Evolutionary conservation across 2,797 vertebrate genomes (phyloP).

Genomic region (Macropus fuliginosus): DNA sequence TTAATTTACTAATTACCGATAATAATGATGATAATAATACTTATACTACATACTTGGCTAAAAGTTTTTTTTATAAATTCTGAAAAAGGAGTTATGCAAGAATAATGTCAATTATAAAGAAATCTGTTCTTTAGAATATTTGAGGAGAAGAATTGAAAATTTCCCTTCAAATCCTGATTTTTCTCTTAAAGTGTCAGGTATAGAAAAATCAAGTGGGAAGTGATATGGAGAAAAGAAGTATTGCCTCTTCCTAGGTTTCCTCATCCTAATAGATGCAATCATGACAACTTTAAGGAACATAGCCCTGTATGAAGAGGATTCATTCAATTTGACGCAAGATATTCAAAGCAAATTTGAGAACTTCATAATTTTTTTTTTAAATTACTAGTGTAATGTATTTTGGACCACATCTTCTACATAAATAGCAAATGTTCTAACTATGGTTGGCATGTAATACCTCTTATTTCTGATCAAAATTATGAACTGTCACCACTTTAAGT

Average conservation of each 20-base stretch:
- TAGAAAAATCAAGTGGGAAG: slow-evolving; percentile 33
- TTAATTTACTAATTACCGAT: neutral
- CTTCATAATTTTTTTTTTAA: slow-evolving; percentile 62
- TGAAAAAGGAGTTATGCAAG: neutral
- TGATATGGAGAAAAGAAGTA: neutral
- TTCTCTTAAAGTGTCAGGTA: slow-evolving; percentile 26
- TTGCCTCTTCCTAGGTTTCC: slow-evolving; percentile 38
- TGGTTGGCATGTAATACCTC: neutral
- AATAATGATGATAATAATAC: neutral
- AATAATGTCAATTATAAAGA: neutral
- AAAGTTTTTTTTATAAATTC: neutral
- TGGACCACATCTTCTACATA: slow-evolving; percentile 56
- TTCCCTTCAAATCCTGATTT: slow-evolving; percentile 6
- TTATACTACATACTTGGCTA: neutral
- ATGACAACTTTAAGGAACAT: neutral
- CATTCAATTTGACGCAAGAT: slow-evolving; percentile 63
- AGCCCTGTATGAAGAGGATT: slow-evolving; percentile 21
- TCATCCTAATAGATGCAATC: neutral
- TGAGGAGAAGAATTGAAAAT: neutral
- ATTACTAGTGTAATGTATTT: slow-evolving; percentile 75
- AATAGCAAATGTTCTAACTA: slow-evolving; percentile 46
- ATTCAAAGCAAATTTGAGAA: slow-evolving; percentile 74
- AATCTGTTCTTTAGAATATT: neutral
- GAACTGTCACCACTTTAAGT: neutral
- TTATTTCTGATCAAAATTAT: neutral